These are phyloP conservation scores for Diprion similis DNA, from an alignment of 1,140 invertebrate genomes.

Conservation along the genomic window DNA sequence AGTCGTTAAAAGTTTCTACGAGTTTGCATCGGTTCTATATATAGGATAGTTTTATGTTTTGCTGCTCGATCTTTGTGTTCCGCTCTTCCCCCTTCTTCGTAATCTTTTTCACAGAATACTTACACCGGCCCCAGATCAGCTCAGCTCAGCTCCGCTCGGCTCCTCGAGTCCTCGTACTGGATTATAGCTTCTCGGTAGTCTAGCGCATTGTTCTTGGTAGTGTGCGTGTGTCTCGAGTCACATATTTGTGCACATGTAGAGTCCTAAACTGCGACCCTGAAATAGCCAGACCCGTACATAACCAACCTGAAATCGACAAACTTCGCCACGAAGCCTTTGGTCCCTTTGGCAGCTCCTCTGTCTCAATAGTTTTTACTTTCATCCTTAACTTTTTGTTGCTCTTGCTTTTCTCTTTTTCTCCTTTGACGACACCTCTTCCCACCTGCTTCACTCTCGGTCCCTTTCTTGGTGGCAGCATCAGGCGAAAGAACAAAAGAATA, in stretches of 20 bases:
- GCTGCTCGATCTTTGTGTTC: constrained; percentile 2
- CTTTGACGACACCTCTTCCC: not conserved
- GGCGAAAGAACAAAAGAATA: not conserved
- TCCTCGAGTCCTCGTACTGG: not conserved
- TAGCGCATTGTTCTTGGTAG: not conserved
- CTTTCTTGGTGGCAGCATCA: constrained; percentile 3
- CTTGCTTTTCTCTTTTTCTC: not conserved
- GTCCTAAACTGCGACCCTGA: not conserved
- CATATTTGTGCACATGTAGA: not conserved
- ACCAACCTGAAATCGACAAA: not conserved
- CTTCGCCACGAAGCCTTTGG: constrained; percentile 9
- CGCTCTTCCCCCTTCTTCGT: not conserved
- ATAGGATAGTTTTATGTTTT: constrained; percentile 1
- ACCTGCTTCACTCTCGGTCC: constrained; percentile 9
- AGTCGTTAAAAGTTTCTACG: constrained; percentile 1
- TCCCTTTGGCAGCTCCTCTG: constrained; percentile 21
- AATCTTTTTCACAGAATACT: not conserved
- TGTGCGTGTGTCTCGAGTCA: not conserved
- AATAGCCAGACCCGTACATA: not conserved
- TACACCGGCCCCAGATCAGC: not conserved
- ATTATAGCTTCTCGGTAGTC: not conserved
- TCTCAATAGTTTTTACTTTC: constrained; percentile 11
- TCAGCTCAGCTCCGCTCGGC: not conserved
- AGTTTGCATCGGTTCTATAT: constrained; percentile 1
- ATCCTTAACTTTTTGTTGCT: not conserved